Percentiles rank a stretch among this genome's conserved stretches.
Conservation (phyloP, 2,113 vertebrate species). For the Cochlearius cochlearius region DNA sequence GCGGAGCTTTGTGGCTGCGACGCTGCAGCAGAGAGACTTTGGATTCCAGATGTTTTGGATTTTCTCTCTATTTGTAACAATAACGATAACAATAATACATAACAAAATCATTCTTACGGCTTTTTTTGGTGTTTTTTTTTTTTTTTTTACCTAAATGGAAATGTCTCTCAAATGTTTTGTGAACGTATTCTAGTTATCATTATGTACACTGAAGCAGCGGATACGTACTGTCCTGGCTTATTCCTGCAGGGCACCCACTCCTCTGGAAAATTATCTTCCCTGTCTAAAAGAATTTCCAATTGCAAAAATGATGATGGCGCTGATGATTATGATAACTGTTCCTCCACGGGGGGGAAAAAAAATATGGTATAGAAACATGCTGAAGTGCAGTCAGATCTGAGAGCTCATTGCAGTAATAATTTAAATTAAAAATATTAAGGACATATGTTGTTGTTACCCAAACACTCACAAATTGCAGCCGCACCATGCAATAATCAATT, state of each 20-base stretch:
- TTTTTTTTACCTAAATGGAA: background rate
- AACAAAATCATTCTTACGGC: background rate
- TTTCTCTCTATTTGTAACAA: background rate
- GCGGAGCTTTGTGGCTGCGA: background rate
- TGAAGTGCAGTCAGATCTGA: background rate
- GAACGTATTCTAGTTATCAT: background rate
- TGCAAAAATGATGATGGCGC: background rate
- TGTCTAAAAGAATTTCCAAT: background rate
- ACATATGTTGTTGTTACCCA: background rate
- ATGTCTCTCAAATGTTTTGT: background rate
- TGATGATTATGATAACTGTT: background rate
- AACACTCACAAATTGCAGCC: background rate
- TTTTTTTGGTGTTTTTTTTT: background rate
- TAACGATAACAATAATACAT: background rate
- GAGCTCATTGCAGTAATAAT: background rate
- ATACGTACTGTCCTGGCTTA: background rate
- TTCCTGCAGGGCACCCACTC: background rate
- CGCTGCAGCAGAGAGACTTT: background rate
- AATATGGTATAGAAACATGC: background rate
- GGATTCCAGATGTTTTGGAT: background rate
- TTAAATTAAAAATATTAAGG: constrained; percentile 24
- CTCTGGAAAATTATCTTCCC: constrained; percentile 25
- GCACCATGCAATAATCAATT: constrained; percentile 18
- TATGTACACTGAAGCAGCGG: background rate
- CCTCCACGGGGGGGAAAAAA: background rate